These are phyloP conservation scores for Tuberolachnus salignus DNA, from an alignment of 2,888 invertebrate species.

Conservation along the genomic window DNA sequence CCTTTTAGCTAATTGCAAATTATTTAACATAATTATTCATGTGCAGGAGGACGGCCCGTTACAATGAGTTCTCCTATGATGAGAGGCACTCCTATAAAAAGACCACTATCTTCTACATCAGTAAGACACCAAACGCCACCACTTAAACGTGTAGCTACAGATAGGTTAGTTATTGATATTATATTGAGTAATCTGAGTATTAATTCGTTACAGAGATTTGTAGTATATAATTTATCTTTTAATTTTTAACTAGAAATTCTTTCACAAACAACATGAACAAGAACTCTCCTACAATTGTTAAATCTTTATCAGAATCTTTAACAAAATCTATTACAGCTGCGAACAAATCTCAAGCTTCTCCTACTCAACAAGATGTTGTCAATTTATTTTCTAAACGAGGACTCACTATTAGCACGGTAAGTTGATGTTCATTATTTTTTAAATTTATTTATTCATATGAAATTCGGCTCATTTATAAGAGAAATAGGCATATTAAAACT, in stretches of 20 bases:
- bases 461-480: too few species aligned
- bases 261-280: constrained; percentile 11
- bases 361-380: constrained; percentile 43
- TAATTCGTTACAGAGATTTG: background rate
- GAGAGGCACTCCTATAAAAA: constrained; percentile 37
- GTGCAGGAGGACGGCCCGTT: constrained; percentile 28
- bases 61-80: background rate
- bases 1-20: background rate
- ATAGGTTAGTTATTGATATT: constrained; percentile 22
- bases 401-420: constrained; percentile 53
- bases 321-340: constrained; percentile 14
- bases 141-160: constrained; percentile 12
- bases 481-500: too few species aligned
- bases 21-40: background rate
- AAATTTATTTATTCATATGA: too few species aligned
- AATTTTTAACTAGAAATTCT: constrained; percentile 35
- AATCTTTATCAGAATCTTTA: constrained; percentile 45
- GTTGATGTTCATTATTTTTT: background rate
- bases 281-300: constrained; percentile 22
- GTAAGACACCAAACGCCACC: constrained; percentile 2
- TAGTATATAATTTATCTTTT: background rate
- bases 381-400: constrained; percentile 50
- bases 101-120: constrained; percentile 3
- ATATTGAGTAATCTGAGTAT: background rate
- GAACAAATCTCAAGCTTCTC: background rate